Percentiles rank a stretch among this genome's conserved stretches.
Evolutionary conservation across 1,140 invertebrate genomes (phyloP).

Genomic region (Drosophila ficusphila): DNA sequence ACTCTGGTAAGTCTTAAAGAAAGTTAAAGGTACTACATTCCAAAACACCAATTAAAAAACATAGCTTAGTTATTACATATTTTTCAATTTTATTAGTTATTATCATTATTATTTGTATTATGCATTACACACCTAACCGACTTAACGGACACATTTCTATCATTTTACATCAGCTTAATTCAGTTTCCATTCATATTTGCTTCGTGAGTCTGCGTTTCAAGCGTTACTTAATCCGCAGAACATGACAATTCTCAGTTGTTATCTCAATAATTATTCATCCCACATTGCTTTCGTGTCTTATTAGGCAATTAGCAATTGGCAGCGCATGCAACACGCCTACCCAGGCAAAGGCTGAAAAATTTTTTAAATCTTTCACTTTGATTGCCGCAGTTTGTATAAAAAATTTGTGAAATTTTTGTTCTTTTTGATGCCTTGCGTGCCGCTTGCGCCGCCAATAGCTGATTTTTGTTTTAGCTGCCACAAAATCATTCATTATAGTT

Average conservation of each 20-base stretch:
- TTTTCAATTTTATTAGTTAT: conserved; percentile 74
- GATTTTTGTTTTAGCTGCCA: conserved; percentile 25
- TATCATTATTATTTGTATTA: conserved; percentile 74
- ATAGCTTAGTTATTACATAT: conserved; percentile 61
- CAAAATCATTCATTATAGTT: conserved; percentile 29
- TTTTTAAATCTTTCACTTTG: conserved; percentile 78
- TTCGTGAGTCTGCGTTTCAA: conserved; percentile 28
- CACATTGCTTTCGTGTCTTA: conserved; percentile 47
- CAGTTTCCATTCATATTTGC: conserved; percentile 57
- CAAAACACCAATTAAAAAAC: conserved; percentile 10
- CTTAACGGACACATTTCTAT: conserved; percentile 52
- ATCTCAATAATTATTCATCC: conserved; percentile 65
- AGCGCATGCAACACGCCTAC: conserved; percentile 37
- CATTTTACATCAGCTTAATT: conserved; percentile 75
- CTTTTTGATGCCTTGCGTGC: conserved; percentile 46
- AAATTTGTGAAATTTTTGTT: conserved; percentile 52
- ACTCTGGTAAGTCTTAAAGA: neutral
- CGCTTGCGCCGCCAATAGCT: conserved; percentile 27
- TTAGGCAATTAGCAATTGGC: conserved; percentile 24
- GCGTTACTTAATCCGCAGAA: conserved; percentile 45
- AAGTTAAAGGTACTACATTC: too few species aligned
- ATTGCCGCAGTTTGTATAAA: conserved; percentile 67
- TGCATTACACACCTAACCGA: conserved; percentile 71
- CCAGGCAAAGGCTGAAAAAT: conserved; percentile 69
- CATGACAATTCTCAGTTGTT: conserved; percentile 49